Evolutionary conservation across 1,140 invertebrate species (phyloP).

Genomic region (Temnothorax longispinosus): DNA sequence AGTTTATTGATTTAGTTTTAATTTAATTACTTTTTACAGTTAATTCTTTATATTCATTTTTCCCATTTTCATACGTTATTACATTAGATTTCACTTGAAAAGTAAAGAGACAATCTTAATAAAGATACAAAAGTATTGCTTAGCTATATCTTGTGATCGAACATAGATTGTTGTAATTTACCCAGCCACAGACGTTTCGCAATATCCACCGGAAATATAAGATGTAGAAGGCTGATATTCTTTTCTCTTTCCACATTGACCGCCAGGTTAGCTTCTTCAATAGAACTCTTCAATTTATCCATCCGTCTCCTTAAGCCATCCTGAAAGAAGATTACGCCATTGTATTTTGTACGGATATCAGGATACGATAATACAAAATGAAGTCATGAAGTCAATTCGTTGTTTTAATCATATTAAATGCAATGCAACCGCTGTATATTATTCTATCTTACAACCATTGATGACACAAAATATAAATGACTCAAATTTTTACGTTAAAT

Average conservation of each 20-base stretch:
- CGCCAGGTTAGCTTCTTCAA: constrained; percentile 96
- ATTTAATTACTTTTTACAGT: background rate
- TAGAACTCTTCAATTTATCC: constrained; percentile 97
- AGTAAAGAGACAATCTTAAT: background rate
- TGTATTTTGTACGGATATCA: background rate
- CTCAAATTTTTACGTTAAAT: background rate
- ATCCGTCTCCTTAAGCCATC: constrained; percentile 97
- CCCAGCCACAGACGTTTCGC: constrained; percentile 96
- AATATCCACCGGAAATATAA: constrained; percentile 97
- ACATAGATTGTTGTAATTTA: constrained; percentile 82
- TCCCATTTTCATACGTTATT: background rate
- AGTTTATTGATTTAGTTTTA: background rate
- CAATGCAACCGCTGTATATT: background rate
- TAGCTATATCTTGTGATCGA: background rate
- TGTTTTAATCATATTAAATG: constrained; percentile 17
- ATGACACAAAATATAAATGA: background rate
- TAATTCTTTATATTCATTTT: background rate
- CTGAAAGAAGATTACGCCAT: constrained; percentile 83
- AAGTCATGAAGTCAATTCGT: background rate
- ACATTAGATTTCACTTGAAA: background rate
- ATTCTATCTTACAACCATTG: background rate
- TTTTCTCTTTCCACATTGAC: constrained; percentile 97
- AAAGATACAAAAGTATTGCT: background rate
- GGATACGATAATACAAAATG: background rate
- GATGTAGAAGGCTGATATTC: constrained; percentile 96